Evolutionary conservation across 2,888 invertebrate species (phyloP), one percentile per base, ranked within the genome.

Genomic region (Celastrina argiolus): DNA sequence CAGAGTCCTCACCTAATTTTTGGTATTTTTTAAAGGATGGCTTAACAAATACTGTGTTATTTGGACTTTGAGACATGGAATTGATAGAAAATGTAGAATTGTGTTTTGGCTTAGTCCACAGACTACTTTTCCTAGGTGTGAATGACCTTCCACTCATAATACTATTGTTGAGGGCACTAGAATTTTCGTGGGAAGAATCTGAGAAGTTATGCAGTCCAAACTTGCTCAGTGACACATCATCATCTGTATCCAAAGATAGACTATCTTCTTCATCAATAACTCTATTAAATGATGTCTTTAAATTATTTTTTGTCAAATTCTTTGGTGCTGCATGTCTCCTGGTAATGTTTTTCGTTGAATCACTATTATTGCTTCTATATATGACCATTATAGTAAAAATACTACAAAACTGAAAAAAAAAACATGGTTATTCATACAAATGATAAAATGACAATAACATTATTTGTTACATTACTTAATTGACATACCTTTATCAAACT

Each of bases 161-260:
- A 69, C 79, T 85, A 56, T 76, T 75, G 70, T 81, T 88, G 14
- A 82, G 67, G 1, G 78, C 78, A 68, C 77, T 81, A 0, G 75
- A 64, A 56, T 82, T 85, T 66, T 87, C 89, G 71, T 81, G 84
- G 3, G 89, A 89, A 3, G 89, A 89, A 66, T 85, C 85, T 0
- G 89, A 81, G 58, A 84, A 80, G 70, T 84, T 87, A 69, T 87
- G 84, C 68, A 91, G 71, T 34, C 91, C 90, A 72, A 85, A 90
- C 78, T 89, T 88, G 73, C 85, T 83, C 0, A 91, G 74, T 34
- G 90, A 90, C 12, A 91, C 89, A 74, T 91, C 90, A 72, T 90
- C 88, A 72, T 89, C 90, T 2, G 88, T 87, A 65, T 91, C 91
- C 65, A 85, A 74, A 61, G 80, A 79, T 69, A 79, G 74, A 66